Evolutionary conservation across 2,113 vertebrate species (phyloP), one percentile per base, ranked within the genome.

Genomic region (Podarcis muralis): DNA sequence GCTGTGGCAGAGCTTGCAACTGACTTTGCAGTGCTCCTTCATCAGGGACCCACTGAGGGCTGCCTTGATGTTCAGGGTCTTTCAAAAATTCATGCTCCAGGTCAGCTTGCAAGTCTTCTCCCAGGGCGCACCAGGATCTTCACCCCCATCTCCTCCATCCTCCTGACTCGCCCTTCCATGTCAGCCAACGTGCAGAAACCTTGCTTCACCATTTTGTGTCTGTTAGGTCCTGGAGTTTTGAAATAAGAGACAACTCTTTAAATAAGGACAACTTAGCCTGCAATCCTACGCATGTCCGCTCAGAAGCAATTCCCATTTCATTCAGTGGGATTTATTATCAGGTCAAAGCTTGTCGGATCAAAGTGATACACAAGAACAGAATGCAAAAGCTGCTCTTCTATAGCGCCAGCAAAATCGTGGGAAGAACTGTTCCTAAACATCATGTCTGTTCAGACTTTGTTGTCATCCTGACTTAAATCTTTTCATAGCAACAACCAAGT

Each of bases 401-500:
- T 25, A 90, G 92, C 65, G 22, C 43, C 18, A 87, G n/a, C 88
- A 86, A n/a, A 79, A 86, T 69, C 76, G 75, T 66, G 91, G 65
- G 43, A 65, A n/a, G 0, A 0, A 83, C 90, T 89, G 83, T 84
- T 89, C 89, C 87, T 92, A 76, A 82, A 90, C 53, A 87, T 94
- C 5, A 0, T 81, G 90, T 91, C 83, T 88, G 77, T 89, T 92
- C 93, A 95, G 83, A 92, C 90, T 92, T 94, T 91, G 81, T 81
- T 88, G 85, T 94, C 95, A 95, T 95, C 93, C 90, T 72, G 79
- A 57, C 15, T 37, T 12, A 57, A 23, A 94, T 92, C 89, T 92
- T 92, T 84, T 76, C 11, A 77, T 91, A 93, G 91, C 83, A 94
- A 90, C 92, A 92, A 94, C 27, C 32, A 89, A 81, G 87, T 94